A percentile compares a stretch with the other conserved stretches of the same genome.
Conservation (phyloP, 64 coral and sea anemone species). For the Stichodactyla helianthus region DNA sequence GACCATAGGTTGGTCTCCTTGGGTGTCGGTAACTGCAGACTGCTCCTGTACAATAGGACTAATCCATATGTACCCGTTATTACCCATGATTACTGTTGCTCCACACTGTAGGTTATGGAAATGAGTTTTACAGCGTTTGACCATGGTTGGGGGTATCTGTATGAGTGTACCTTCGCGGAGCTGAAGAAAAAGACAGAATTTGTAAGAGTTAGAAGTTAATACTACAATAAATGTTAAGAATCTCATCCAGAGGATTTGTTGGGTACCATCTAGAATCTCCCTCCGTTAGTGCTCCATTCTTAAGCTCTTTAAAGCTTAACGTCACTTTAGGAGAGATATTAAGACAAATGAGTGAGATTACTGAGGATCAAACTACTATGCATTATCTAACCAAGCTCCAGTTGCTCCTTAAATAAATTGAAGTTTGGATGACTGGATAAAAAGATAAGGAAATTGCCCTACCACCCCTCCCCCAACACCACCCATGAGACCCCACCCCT, state of each 20-base stretch:
- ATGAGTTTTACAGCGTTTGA: slow-evolving; percentile 97
- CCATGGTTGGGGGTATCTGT: slow-evolving; percentile 78
- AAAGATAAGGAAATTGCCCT: too few relatives aligned
- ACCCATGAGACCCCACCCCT: too few relatives aligned
- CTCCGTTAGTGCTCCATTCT: too few relatives aligned
- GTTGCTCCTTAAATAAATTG: neutral
- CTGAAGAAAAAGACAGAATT: slow-evolving; percentile 18
- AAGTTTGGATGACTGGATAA: too few relatives aligned
- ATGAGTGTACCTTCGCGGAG: slow-evolving; percentile 79
- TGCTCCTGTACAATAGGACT: slow-evolving; percentile 64
- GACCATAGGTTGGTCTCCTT: slow-evolving; percentile 16
- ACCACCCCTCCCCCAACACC: too few relatives aligned
- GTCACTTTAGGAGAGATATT: too few relatives aligned
- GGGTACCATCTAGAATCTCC: too few relatives aligned
- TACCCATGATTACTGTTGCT: slow-evolving; percentile 90
- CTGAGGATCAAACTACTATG: neutral
- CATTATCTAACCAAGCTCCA: neutral
- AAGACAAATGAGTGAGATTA: neutral
- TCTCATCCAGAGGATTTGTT: too few relatives aligned
- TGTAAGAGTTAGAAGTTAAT: neutral
- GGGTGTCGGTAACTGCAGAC: slow-evolving; percentile 28
- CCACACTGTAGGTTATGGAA: slow-evolving; percentile 95
- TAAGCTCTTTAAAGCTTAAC: too few relatives aligned
- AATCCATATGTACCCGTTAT: slow-evolving; percentile 98
- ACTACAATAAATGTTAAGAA: too few relatives aligned